Percentiles rank a stretch among this genome's conserved stretches.
These are phyloP conservation scores for Numenius arquata DNA, from an alignment of 2,113 vertebrate genomes.

Conservation along the genomic window DNA sequence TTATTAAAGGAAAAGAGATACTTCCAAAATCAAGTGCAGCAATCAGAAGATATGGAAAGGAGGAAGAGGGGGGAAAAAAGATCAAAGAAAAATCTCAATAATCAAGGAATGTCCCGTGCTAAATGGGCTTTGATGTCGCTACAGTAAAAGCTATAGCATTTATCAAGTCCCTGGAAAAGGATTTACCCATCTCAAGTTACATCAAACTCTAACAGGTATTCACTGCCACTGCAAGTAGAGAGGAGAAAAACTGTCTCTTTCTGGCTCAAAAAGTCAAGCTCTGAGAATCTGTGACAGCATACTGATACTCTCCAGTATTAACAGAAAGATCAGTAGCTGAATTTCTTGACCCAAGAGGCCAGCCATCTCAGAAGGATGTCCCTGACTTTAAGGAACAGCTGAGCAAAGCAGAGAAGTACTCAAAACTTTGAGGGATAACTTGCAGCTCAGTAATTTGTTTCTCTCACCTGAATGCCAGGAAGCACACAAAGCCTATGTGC, in stretches of 20 bases:
- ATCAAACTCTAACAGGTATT: not conserved
- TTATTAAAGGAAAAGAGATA: not conserved
- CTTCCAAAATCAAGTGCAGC: not conserved
- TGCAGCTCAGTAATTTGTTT: not conserved
- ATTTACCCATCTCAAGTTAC: not conserved
- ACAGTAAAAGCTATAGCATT: not conserved
- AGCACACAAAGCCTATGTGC: not conserved
- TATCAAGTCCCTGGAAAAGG: not conserved
- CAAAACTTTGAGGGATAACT: not conserved
- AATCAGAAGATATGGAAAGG: not conserved
- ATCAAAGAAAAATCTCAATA: not conserved
- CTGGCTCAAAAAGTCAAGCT: not conserved
- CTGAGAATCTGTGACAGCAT: not conserved
- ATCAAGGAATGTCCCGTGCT: not conserved
- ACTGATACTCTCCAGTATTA: not conserved
- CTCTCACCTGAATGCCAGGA: not conserved
- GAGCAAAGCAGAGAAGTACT: not conserved
- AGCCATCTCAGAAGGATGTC: not conserved
- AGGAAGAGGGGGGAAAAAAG: accelerated
- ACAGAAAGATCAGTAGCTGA: not conserved
- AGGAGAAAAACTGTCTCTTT: not conserved
- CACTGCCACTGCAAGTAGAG: not conserved
- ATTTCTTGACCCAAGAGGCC: not conserved
- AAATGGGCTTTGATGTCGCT: not conserved
- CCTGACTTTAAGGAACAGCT: not conserved